These are phyloP conservation scores for Haplochromis vanheusdeni DNA, from an alignment of 2,113 vertebrate genomes.

Conservation along the genomic window DNA sequence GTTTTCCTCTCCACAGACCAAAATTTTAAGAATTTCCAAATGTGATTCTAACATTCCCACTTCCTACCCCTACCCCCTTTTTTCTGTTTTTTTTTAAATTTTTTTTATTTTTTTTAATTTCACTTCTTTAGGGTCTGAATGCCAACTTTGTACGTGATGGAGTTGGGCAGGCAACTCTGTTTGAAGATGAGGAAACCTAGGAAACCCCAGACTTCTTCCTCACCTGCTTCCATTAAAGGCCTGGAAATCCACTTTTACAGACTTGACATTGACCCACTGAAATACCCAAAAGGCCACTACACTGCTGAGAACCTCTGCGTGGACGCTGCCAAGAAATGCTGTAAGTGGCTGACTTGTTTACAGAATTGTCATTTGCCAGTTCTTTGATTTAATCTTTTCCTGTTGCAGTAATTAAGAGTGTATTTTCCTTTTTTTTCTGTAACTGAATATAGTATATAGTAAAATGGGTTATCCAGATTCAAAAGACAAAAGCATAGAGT, in stretches of 20 bases:
- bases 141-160: constrained; percentile 79
- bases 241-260: constrained; percentile 85
- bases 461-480: background rate
- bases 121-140: constrained; percentile 74
- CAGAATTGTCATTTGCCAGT: background rate
- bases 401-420: background rate
- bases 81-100: background rate
- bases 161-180: constrained; percentile 90
- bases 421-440: background rate
- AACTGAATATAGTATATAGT: background rate
- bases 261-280: constrained; percentile 68
- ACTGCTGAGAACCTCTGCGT: constrained; percentile 85
- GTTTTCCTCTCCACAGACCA: background rate
- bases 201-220: constrained; percentile 65
- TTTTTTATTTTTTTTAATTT: background rate
- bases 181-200: constrained; percentile 87
- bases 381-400: background rate
- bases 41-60: background rate
- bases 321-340: constrained; percentile 81
- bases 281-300: constrained; percentile 74
- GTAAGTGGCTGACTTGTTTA: constrained; percentile 71
- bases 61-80: background rate
- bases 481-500: background rate
- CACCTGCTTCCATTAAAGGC: constrained; percentile 69
- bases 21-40: background rate